Evolutionary conservation across 2,888 invertebrate species (phyloP).

Genomic region (Acronicta psi): DNA sequence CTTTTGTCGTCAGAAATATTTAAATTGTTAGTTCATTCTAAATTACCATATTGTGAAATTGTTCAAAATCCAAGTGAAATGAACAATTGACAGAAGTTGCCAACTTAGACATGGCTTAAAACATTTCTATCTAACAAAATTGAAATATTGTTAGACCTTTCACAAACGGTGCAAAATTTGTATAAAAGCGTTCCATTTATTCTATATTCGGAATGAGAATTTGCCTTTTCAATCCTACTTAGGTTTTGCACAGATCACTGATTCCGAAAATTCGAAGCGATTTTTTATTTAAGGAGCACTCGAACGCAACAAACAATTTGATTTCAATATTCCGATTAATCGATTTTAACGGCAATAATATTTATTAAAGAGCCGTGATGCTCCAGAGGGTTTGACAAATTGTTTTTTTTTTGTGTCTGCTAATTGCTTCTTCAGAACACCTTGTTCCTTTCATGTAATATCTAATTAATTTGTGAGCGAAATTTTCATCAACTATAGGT

Average conservation of each 20-base stretch:
- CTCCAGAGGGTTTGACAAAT: too few species aligned
- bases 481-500: conserved; percentile 5
- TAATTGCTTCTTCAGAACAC: too few species aligned
- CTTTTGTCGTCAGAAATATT: too few species aligned
- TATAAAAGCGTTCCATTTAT: conserved; percentile 28
- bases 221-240: conserved; percentile 27
- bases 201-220: conserved; percentile 18
- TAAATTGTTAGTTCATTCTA: too few species aligned
- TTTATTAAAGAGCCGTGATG: too few species aligned
- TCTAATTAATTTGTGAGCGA: not conserved
- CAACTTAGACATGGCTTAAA: conserved; percentile 25
- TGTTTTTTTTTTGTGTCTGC: too few species aligned
- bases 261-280: conserved; percentile 6
- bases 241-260: conserved; percentile 29
- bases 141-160: conserved; percentile 39
- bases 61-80: too few species aligned
- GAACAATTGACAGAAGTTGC: conserved; percentile 9
- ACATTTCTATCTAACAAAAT: conserved; percentile 36
- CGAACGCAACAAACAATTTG: conserved; percentile 4
- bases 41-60: too few species aligned
- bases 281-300: conserved; percentile 21
- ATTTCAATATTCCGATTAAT: conserved; percentile 5
- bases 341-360: not conserved
- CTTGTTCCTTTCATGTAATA: conserved; percentile 1
- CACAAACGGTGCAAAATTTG: conserved; percentile 20